Conservation (phyloP, 2,797 vertebrate species). For the Lithobates pipiens region DNA sequence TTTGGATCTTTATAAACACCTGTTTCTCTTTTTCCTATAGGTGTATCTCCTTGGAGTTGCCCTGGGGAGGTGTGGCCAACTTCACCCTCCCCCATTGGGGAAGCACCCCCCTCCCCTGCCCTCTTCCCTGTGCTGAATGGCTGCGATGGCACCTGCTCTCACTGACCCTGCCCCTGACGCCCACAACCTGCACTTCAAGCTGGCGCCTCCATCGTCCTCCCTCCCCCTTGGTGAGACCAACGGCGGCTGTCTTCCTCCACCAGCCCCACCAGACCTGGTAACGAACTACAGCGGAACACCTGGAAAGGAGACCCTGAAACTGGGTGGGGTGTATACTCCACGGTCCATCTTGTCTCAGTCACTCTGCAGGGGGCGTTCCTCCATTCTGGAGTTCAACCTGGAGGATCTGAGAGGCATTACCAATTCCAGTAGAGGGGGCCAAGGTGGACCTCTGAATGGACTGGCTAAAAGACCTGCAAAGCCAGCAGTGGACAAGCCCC, state of each 20-base stretch:
- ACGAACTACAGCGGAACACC: conserved; percentile 90
- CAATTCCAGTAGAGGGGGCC: conserved; percentile 82
- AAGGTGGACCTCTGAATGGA: conserved; percentile 90
- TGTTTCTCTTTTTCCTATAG: neutral
- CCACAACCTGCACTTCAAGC: conserved; percentile 99
- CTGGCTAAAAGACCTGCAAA: conserved; percentile 92
- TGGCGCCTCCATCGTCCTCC: conserved; percentile 96
- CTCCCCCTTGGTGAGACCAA: conserved; percentile 95
- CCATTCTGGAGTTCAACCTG: conserved; percentile 90
- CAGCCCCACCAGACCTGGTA: conserved; percentile 83
- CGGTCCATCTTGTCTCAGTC: conserved; percentile 88
- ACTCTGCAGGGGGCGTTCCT: conserved; percentile 86
- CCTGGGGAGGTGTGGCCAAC: conserved; percentile 48
- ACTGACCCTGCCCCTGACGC: conserved; percentile 99
- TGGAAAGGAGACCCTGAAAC: conserved; percentile 94
- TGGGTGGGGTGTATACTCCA: conserved; percentile 91
- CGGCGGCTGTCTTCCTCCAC: conserved; percentile 88
- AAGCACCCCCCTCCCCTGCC: conserved; percentile 48
- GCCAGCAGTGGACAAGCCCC: conserved; percentile 78
- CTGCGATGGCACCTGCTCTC: conserved; percentile 99
- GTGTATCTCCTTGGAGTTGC: conserved; percentile 31
- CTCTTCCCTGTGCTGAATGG: conserved; percentile 93
- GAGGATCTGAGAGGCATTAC: conserved; percentile 94
- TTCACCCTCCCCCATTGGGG: conserved; percentile 39
- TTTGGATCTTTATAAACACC: neutral